Conservation (phyloP, 2,888 invertebrate species). For the Fabriciana adippe region DNA sequence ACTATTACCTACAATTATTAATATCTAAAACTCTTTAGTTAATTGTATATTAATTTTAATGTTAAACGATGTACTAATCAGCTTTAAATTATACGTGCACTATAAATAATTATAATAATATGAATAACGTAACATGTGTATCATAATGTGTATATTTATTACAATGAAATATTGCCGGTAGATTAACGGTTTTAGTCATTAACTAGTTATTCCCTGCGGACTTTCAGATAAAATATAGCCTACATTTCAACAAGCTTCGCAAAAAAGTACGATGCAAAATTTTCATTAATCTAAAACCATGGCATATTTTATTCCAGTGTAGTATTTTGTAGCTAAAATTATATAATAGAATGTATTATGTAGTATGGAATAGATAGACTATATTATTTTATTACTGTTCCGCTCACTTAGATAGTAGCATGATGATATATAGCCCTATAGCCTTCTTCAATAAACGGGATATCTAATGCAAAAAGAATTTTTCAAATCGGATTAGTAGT, state of each 20-base stretch:
- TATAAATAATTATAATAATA: constrained; percentile 1
- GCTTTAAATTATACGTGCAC: constrained; percentile 19
- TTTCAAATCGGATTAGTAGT: too few relatives aligned
- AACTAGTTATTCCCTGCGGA: constrained; percentile 13
- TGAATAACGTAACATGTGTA: constrained; percentile 9
- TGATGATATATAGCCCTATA: too few relatives aligned
- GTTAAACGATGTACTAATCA: constrained; percentile 19
- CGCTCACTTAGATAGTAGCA: too few relatives aligned
- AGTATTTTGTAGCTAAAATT: too few relatives aligned
- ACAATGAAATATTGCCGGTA: constrained; percentile 4
- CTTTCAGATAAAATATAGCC: neutral
- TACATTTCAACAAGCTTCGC: neutral
- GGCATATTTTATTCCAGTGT: too few relatives aligned
- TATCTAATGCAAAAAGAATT: too few relatives aligned
- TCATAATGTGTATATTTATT: constrained; percentile 14
- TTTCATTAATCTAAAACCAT: too few relatives aligned
- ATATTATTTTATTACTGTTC: too few relatives aligned
- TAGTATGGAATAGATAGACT: too few relatives aligned
- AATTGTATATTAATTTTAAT: neutral
- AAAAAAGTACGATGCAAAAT: neutral
- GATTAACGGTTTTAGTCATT: constrained; percentile 13
- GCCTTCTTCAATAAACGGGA: too few relatives aligned
- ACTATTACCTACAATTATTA: neutral
- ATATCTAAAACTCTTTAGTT: neutral
- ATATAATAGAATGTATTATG: too few relatives aligned